Percentiles rank a stretch among this genome's conserved stretches.
Evolutionary conservation across 2,888 invertebrate genomes (phyloP).

Genomic region (Metalampra italica): DNA sequence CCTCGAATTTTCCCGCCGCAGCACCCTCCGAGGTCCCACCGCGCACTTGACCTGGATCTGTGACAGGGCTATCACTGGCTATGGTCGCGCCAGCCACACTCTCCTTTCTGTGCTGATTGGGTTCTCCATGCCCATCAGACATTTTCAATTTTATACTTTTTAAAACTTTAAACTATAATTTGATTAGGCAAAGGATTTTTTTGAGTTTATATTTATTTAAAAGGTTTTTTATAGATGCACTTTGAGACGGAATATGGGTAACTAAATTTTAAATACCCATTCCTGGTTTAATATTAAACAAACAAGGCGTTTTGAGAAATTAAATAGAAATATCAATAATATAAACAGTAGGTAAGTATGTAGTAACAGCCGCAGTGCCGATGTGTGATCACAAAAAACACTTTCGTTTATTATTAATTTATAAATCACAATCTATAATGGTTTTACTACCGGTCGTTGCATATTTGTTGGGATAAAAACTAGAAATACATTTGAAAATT

Average conservation of each 20-base stretch:
- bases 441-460: constrained; percentile 27
- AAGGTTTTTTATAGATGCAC: constrained; percentile 8
- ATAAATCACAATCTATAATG: constrained; percentile 17
- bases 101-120: constrained; percentile 56
- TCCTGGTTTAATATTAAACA: too few species aligned
- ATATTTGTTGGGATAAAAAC: constrained; percentile 34
- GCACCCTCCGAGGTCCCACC: constrained; percentile 56
- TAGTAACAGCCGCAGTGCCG: constrained; percentile 39
- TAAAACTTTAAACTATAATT: constrained; percentile 4
- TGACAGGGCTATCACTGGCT: constrained; percentile 85
- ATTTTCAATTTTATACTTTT: constrained; percentile 31
- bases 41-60: constrained; percentile 84
- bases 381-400: constrained; percentile 21
- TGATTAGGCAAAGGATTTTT: not conserved
- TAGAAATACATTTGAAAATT: constrained; percentile 46
- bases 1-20: constrained; percentile 61
- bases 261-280: not conserved
- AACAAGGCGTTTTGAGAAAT: constrained; percentile 12
- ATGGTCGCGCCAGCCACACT: constrained; percentile 67
- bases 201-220: not conserved
- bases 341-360: constrained; percentile 49
- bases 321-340: constrained; percentile 46
- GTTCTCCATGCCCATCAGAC: constrained; percentile 65
- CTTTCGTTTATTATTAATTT: constrained; percentile 21
- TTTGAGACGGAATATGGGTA: constrained; percentile 9